Conservation (phyloP, 2,797 vertebrate species). For the Sebastes trivittatus region DNA sequence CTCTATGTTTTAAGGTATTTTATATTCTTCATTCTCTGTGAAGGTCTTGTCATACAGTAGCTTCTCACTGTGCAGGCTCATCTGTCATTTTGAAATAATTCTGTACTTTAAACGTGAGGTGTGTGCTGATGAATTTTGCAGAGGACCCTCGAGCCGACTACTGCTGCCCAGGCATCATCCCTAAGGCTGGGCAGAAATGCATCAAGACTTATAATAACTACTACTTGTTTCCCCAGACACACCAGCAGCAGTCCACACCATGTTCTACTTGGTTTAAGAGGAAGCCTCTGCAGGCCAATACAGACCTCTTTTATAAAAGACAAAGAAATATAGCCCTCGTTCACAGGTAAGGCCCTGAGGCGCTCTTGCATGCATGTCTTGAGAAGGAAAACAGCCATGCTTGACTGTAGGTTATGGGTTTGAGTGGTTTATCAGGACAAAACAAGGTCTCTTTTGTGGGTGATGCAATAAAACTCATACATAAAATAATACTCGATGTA, state of each 20-base stretch:
- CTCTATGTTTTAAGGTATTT: neutral
- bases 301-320: constrained; percentile 46
- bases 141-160: constrained; percentile 42
- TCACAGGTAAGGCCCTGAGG: constrained; percentile 37
- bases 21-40: neutral
- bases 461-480: constrained; percentile 26
- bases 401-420: constrained; percentile 24
- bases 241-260: constrained; percentile 32
- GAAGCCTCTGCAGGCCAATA: constrained; percentile 46
- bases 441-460: constrained; percentile 5
- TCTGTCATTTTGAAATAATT: constrained; percentile 60
- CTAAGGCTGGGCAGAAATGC: constrained; percentile 55
- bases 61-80: constrained; percentile 18
- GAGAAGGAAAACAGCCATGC: constrained; percentile 38
- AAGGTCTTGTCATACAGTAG: neutral
- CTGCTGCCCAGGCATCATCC: constrained; percentile 40
- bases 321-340: constrained; percentile 46
- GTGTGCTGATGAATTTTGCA: constrained; percentile 51
- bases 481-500: constrained; percentile 27
- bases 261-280: constrained; percentile 48
- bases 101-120: constrained; percentile 46
- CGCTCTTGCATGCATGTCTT: constrained; percentile 25
- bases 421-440: constrained; percentile 24
- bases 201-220: constrained; percentile 67
- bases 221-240: constrained; percentile 46